Conservation (phyloP, 1,140 invertebrate species). For the Akabosia matsudoensis region DNA sequence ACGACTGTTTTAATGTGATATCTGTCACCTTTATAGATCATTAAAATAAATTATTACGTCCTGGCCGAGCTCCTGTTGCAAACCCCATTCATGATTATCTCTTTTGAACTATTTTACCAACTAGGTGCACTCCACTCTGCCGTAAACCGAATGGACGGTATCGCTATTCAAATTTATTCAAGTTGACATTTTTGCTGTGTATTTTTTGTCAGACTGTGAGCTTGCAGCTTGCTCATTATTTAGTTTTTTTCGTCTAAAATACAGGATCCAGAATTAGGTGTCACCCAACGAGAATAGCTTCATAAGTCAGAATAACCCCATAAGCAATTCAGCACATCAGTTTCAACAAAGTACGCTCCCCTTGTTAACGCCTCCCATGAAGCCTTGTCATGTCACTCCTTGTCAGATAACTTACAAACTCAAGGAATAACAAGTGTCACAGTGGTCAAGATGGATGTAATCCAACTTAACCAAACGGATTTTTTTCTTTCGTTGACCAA, state of each 20-base stretch:
- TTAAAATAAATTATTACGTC: constrained; percentile 19
- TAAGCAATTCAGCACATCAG: background rate
- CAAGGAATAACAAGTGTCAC: background rate
- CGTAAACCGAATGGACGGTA: background rate
- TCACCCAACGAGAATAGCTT: constrained; percentile 3
- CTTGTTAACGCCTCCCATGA: constrained; percentile 13
- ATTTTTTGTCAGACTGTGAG: too few species aligned
- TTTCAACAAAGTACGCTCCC: background rate
- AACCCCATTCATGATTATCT: background rate
- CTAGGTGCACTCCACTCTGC: background rate
- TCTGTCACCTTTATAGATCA: background rate
- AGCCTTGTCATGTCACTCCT: background rate
- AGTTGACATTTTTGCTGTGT: background rate
- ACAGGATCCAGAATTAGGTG: background rate
- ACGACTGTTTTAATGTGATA: background rate
- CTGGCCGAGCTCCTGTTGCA: background rate
- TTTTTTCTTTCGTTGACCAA: background rate
- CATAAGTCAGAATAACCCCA: background rate
- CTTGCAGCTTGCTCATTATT: too few species aligned
- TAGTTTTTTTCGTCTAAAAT: too few species aligned
- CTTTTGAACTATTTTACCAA: background rate
- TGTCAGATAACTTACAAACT: background rate
- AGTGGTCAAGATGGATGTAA: background rate
- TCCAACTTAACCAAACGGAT: background rate
- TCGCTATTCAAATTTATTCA: background rate